Percentiles rank a stretch among this genome's conserved stretches.
phyloP scores from a whole-genome alignment of 1,140 invertebrate species.

The Melipona quadrifasciata region DNA sequence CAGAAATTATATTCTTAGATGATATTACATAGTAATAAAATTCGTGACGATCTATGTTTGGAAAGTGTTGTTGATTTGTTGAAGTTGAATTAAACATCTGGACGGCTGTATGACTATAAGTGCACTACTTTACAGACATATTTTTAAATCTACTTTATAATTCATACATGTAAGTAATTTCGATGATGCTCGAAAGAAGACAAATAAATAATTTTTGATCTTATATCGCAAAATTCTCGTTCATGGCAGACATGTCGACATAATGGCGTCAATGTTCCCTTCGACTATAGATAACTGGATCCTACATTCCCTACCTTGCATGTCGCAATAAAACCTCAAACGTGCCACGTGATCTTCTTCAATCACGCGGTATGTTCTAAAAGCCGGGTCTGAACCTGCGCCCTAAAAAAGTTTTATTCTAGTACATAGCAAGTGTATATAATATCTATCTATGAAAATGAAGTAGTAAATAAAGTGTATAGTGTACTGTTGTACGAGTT shows the following conservation, averaged over 20 bases:
- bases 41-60: not conserved
- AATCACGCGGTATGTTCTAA: constrained; percentile 45
- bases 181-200: not conserved
- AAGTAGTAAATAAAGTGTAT: not conserved
- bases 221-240: constrained; percentile 51
- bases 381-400: constrained; percentile 34
- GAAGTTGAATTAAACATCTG: constrained; percentile 23
- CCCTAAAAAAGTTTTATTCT: constrained; percentile 18
- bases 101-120: constrained; percentile 4
- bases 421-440: constrained; percentile 4
- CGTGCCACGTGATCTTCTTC: constrained; percentile 32
- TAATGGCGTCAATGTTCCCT: constrained; percentile 64
- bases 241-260: constrained; percentile 64
- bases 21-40: not conserved
- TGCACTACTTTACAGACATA: not conserved
- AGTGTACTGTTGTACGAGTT: not conserved
- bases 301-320: constrained; percentile 40
- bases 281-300: constrained; percentile 55
- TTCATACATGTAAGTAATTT: not conserved
- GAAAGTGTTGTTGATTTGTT: not conserved
- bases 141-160: not conserved
- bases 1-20: not conserved
- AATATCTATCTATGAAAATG: not conserved
- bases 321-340: constrained; percentile 39
- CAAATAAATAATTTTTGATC: not conserved